Percentiles rank a stretch among this genome's conserved stretches.
Conservation (phyloP, 2,888 invertebrate species). For the Sarcophaga variegata region DNA sequence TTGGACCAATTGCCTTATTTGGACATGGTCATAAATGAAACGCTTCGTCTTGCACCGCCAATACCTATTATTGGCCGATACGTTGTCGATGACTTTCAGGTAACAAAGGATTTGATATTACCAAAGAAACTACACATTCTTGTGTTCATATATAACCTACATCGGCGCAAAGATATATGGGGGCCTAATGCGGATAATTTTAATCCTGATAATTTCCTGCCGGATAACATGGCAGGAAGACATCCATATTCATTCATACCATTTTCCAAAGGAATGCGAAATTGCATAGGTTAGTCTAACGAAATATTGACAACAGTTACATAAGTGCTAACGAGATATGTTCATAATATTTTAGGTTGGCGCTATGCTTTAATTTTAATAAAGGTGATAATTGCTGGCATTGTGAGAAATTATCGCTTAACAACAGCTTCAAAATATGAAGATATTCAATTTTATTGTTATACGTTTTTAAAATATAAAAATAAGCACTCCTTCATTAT, state of each 20-base stretch:
- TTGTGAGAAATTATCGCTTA: no score
- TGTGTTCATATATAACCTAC: constrained; percentile 77
- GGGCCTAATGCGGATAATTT: constrained; percentile 24
- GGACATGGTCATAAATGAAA: constrained; percentile 77
- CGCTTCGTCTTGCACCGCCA: constrained; percentile 77
- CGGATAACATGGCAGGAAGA: neutral
- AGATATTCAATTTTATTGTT: neutral
- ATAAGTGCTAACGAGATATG: neutral
- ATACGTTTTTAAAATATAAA: neutral
- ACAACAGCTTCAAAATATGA: neutral
- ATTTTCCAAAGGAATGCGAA: constrained; percentile 20
- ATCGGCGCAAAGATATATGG: constrained; percentile 13
- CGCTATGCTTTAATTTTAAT: neutral
- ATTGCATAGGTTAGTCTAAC: neutral
- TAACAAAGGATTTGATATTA: constrained; percentile 68
- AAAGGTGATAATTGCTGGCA: neutral
- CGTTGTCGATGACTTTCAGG: constrained; percentile 29
- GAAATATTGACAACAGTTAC: neutral
- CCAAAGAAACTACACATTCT: constrained; percentile 76
- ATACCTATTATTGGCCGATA: constrained; percentile 76
- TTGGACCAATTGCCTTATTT: constrained; percentile 75
- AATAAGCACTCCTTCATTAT: neutral
- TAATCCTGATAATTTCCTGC: constrained; percentile 37
- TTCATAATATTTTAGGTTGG: neutral
- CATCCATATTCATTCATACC: constrained; percentile 35